Conservation (phyloP, 2,113 vertebrate genomes). For the Otolemur garnettii region DNA sequence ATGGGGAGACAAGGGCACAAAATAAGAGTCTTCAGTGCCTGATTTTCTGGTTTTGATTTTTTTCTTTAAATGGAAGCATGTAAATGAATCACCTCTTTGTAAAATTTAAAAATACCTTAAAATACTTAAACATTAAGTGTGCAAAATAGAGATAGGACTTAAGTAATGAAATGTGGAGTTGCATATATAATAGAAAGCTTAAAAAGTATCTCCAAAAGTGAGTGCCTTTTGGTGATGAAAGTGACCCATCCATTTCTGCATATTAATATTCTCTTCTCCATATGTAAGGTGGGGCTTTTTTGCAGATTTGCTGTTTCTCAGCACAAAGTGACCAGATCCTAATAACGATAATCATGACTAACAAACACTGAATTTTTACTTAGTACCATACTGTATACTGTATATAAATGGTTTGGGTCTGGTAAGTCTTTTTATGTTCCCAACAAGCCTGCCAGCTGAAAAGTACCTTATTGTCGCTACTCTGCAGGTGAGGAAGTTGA, state of each 20-base stretch:
- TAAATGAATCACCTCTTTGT: neutral
- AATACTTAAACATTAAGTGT: neutral
- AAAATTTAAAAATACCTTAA: neutral
- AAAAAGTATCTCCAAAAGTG: neutral
- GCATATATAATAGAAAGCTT: neutral
- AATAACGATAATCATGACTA: neutral
- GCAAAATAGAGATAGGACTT: neutral
- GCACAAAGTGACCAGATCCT: neutral
- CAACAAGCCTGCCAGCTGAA: neutral
- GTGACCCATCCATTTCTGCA: neutral
- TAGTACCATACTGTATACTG: neutral
- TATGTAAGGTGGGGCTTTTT: neutral
- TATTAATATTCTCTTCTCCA: neutral
- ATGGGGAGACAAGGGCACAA: neutral
- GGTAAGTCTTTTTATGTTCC: neutral
- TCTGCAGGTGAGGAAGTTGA: neutral
- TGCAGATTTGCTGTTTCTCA: neutral
- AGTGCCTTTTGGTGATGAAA: neutral
- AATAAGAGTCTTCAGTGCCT: neutral
- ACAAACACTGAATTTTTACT: neutral
- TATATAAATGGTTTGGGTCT: neutral
- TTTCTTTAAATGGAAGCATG: neutral
- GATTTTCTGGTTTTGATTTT: neutral
- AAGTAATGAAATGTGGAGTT: neutral
- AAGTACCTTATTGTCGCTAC: neutral